These are phyloP conservation scores for Triplophysa tibetana DNA, from an alignment of 2,113 vertebrate genomes.

Conservation along the genomic window DNA sequence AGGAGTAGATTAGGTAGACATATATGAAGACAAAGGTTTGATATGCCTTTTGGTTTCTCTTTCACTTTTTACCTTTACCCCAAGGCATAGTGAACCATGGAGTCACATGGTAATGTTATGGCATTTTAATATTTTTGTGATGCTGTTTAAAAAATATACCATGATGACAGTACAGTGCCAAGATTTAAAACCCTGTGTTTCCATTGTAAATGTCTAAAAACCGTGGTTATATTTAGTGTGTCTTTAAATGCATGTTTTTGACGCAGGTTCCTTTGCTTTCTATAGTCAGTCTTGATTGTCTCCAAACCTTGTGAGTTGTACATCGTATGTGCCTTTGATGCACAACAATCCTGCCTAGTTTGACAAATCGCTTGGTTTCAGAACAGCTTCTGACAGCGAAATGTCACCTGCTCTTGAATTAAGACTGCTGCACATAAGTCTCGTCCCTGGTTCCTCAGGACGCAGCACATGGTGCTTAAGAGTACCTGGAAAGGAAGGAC, in stretches of 20 bases:
- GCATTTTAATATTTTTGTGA: neutral
- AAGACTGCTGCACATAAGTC: slow-evolving; percentile 10
- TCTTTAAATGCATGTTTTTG: no score
- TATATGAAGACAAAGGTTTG: neutral
- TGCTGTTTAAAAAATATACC: no score
- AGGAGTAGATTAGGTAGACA: no score
- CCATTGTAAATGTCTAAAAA: no score
- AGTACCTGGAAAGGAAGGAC: neutral
- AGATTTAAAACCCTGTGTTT: no score
- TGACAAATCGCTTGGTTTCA: neutral
- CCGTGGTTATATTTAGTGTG: no score
- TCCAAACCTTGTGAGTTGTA: no score
- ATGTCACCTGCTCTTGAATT: slow-evolving; percentile 21
- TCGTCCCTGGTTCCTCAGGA: neutral
- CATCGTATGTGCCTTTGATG: neutral
- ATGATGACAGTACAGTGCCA: no score
- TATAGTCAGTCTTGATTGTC: no score
- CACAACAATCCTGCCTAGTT: neutral
- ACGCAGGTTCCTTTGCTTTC: no score
- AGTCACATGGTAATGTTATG: neutral
- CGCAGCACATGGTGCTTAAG: slow-evolving; percentile 17
- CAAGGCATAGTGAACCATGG: neutral
- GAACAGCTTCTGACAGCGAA: neutral
- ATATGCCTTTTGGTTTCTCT: neutral
- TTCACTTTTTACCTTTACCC: neutral